Evolutionary conservation across 2,888 invertebrate genomes (phyloP).

Genomic region (Dryomyza anilis): DNA sequence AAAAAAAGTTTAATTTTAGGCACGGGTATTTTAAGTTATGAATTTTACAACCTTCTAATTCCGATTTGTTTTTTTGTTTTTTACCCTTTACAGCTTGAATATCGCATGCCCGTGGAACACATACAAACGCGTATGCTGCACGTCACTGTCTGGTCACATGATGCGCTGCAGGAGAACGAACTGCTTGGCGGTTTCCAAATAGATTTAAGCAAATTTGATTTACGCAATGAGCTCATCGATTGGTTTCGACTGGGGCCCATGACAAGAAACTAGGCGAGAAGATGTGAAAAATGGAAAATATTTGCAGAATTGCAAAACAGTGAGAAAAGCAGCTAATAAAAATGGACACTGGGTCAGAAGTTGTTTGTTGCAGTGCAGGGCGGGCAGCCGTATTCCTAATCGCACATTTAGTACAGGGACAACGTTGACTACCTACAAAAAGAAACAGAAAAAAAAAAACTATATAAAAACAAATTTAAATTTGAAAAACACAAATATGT

Average conservation of each 20-base stretch:
- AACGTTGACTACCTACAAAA: constrained; percentile 1
- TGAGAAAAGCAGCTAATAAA: too few species aligned
- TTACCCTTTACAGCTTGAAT: constrained; percentile 73
- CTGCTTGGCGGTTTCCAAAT: constrained; percentile 91
- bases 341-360: too few species aligned
- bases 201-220: constrained; percentile 73
- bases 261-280: constrained; percentile 46
- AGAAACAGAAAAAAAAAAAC: background rate
- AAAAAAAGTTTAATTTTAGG: too few species aligned
- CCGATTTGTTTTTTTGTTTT: too few species aligned
- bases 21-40: too few species aligned
- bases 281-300: too few species aligned
- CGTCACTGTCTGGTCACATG: constrained; percentile 94
- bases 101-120: constrained; percentile 81
- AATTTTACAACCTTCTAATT: background rate
- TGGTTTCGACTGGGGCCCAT: constrained; percentile 78
- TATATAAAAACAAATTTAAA: too few species aligned
- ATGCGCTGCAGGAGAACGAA: constrained; percentile 91
- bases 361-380: too few species aligned
- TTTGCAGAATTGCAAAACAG: too few species aligned
- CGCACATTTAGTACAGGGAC: constrained; percentile 22
- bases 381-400: constrained; percentile 27
- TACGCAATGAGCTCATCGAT: constrained; percentile 78
- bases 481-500: too few species aligned
- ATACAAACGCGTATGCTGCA: constrained; percentile 79